Percentiles rank a stretch among this genome's conserved stretches.
Conservation (phyloP, 35 echinoderm and acorn worm genomes). For the Ptychodera flava region DNA sequence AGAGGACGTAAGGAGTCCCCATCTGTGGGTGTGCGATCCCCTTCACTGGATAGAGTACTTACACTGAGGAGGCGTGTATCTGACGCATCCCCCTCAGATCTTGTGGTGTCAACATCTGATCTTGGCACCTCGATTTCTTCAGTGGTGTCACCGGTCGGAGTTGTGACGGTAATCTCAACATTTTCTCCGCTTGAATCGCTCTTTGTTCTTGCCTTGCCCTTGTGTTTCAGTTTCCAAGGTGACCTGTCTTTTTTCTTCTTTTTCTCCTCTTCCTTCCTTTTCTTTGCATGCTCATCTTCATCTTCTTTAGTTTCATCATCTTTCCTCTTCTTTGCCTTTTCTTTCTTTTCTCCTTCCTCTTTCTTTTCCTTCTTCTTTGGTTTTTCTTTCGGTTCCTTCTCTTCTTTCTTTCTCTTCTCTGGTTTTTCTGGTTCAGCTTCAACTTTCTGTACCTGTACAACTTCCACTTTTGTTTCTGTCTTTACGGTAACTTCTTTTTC, state of each 20-base stretch:
- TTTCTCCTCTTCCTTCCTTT: slow-evolving; percentile 7
- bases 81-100: not conserved
- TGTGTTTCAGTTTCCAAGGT: not conserved
- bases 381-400: not conserved
- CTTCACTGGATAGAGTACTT: not conserved
- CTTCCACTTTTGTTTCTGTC: not conserved
- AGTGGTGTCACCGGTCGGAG: not conserved
- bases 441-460: not conserved
- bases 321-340: not conserved
- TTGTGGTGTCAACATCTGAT: not conserved
- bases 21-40: not conserved
- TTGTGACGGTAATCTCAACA: not conserved
- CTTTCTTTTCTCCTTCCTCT: not conserved
- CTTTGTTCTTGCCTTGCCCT: not conserved
- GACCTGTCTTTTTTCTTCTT: not conserved
- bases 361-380: not conserved
- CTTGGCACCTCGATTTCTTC: not conserved
- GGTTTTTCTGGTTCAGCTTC: not conserved
- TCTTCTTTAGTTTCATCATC: not conserved
- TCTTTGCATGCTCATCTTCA: not conserved
- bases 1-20: not conserved
- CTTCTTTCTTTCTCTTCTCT: not conserved
- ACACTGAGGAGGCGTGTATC: not conserved
- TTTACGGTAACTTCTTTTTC: not conserved
- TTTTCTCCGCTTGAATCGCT: not conserved